Evolutionary conservation across 1,140 invertebrate species (phyloP).

Genomic region (Galleria mellonella): DNA sequence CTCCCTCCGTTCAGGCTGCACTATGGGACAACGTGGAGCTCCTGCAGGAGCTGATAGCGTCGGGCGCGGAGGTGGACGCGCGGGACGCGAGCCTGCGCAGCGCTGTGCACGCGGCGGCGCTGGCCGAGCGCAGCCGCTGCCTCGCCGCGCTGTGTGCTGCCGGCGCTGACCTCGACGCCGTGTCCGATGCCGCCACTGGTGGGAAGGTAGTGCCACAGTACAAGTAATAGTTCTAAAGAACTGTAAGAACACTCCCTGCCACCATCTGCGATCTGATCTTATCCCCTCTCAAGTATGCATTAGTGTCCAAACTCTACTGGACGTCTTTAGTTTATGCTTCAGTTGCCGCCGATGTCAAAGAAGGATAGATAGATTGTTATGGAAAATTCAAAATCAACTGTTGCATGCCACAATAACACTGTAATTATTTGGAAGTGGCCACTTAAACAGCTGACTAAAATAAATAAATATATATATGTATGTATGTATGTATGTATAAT

Average conservation of each 20-base stretch:
- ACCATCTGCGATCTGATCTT: no score
- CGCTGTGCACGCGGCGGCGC: slow-evolving; percentile 87
- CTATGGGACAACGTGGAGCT: slow-evolving; percentile 94
- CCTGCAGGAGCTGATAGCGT: slow-evolving; percentile 85
- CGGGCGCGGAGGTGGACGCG: slow-evolving; percentile 84
- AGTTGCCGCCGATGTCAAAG: no score
- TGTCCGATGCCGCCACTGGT: slow-evolving; percentile 81
- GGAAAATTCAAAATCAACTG: no score
- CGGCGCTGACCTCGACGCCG: slow-evolving; percentile 83
- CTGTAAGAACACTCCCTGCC: no score
- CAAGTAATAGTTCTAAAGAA: no score
- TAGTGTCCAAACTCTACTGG: not conserved
- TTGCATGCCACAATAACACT: no score
- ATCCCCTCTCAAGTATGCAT: not conserved
- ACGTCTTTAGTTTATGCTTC: not conserved
- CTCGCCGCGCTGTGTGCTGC: slow-evolving; percentile 83
- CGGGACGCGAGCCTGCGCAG: slow-evolving; percentile 80
- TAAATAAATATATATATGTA: no score
- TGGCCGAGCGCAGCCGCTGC: slow-evolving; percentile 90
- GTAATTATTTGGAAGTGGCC: no score
- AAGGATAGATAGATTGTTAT: no score
- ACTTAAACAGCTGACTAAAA: no score
- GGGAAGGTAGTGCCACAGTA: slow-evolving; percentile 33
- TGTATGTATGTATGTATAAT: no score
- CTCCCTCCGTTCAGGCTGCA: slow-evolving; percentile 80